Percentiles rank a stretch among this genome's conserved stretches.
phyloP scores from a whole-genome alignment of 1,140 invertebrate species.

The Drosophila truncata region DNA sequence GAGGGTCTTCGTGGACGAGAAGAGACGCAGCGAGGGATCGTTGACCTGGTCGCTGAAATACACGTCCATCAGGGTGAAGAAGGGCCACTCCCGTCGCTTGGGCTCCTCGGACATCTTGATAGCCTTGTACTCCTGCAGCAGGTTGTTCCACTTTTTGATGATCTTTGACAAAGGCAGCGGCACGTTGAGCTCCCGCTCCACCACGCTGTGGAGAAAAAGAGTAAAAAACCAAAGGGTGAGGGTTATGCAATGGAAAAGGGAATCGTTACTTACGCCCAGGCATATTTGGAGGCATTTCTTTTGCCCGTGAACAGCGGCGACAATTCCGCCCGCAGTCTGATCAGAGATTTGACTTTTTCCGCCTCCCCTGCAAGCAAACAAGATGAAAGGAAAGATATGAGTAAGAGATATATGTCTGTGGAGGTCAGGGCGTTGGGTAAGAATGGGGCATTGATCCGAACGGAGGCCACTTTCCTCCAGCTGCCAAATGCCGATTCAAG shows the following conservation, averaged over 20 bases:
- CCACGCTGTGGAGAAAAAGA: conserved; percentile 58
- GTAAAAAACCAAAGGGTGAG: conserved; percentile 2
- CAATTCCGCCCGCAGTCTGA: conserved; percentile 85
- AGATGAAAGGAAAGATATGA: conserved; percentile 26
- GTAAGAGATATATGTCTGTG: not conserved
- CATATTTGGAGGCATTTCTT: conserved; percentile 85
- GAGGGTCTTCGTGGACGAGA: conserved; percentile 84
- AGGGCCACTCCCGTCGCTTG: conserved; percentile 85
- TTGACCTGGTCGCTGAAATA: conserved; percentile 85
- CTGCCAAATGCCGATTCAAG: conserved; percentile 70
- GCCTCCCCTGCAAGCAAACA: conserved; percentile 81
- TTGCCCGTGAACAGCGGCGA: conserved; percentile 85
- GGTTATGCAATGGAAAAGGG: conserved; percentile 14
- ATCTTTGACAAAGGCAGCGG: conserved; percentile 85
- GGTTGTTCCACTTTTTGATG: conserved; percentile 85
- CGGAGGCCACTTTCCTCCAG: conserved; percentile 57
- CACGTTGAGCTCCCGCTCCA: conserved; percentile 84
- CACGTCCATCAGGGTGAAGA: conserved; percentile 85
- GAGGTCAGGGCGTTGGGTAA: conserved; percentile 30
- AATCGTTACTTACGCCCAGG: conserved; percentile 84
- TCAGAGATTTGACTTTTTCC: conserved; percentile 85
- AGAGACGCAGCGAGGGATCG: conserved; percentile 83
- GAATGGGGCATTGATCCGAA: conserved; percentile 56
- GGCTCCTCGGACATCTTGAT: conserved; percentile 85
- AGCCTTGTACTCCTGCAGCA: conserved; percentile 85